Evolutionary conservation across 2,113 vertebrate genomes (phyloP).

Genomic region (Psilopogon haemacephalus): DNA sequence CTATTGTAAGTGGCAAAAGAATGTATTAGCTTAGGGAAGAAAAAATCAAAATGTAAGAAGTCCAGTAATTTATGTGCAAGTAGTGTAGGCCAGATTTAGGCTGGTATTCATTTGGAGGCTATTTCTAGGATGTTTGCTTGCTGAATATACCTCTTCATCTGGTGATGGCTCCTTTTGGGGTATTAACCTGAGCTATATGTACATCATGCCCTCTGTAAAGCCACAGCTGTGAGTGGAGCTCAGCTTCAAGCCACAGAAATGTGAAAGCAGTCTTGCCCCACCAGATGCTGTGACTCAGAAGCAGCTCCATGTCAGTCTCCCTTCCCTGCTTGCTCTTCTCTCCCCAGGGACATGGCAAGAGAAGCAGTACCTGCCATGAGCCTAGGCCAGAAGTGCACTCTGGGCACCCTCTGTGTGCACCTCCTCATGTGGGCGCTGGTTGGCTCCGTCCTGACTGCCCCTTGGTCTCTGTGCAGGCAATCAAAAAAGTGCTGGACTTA

Average conservation of each 20-base stretch:
- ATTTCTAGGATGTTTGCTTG: neutral
- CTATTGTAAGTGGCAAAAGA: neutral
- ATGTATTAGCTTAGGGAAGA: neutral
- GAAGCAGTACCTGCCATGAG: neutral
- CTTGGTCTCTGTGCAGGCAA: neutral
- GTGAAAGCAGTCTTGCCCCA: neutral
- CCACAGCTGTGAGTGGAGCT: neutral
- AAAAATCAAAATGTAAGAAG: neutral
- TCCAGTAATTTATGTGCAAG: neutral
- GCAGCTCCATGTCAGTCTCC: neutral
- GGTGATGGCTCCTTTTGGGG: neutral
- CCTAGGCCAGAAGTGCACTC: neutral
- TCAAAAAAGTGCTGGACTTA: neutral
- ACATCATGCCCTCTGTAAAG: neutral
- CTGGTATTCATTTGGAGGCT: neutral
- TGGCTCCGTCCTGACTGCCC: neutral
- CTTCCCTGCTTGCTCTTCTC: neutral
- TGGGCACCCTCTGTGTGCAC: neutral
- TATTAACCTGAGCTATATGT: neutral
- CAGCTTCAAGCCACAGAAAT: neutral
- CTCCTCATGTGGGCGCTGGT: neutral
- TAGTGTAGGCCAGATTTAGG: neutral
- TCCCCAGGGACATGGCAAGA: neutral
- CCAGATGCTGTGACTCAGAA: neutral
- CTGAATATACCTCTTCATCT: neutral